Conservation (phyloP, 2,888 invertebrate species). For the Margaritifera margaritifera region DNA sequence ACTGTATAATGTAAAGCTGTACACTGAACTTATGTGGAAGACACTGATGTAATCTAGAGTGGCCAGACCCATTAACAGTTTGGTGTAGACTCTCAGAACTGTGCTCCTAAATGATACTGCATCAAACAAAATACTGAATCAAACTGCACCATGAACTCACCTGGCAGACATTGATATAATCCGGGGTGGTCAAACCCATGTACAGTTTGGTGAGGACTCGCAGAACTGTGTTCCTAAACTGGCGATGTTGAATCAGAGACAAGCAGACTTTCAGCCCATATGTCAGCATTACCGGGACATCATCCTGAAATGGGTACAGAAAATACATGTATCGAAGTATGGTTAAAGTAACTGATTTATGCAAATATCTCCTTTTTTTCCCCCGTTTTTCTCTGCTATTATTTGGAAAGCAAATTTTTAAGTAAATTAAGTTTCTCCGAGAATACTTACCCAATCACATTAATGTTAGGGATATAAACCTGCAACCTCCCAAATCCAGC, state of each 20-base stretch:
- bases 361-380: too few relatives aligned
- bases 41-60: constrained; percentile 98
- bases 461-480: too few relatives aligned
- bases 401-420: too few relatives aligned
- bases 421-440: too few relatives aligned
- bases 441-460: too few relatives aligned
- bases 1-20: too few relatives aligned
- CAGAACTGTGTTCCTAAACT: constrained; percentile 92
- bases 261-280: constrained; percentile 98
- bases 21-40: constrained; percentile 78
- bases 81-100: constrained; percentile 89
- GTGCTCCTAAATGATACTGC: constrained; percentile 83
- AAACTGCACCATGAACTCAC: constrained; percentile 43
- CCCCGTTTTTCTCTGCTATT: too few relatives aligned
- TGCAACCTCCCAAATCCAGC: too few relatives aligned
- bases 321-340: too few relatives aligned
- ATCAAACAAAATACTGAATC: neutral
- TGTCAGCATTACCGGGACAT: constrained; percentile 89
- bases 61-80: constrained; percentile 88
- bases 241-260: constrained; percentile 95
- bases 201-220: constrained; percentile 92
- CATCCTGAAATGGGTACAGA: constrained; percentile 77
- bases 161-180: constrained; percentile 96
- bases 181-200: constrained; percentile 89
- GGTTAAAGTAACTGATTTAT: too few relatives aligned